These are phyloP conservation scores for Muscicapa adusta DNA, from an alignment of 2,113 vertebrate species.

Conservation along the genomic window DNA sequence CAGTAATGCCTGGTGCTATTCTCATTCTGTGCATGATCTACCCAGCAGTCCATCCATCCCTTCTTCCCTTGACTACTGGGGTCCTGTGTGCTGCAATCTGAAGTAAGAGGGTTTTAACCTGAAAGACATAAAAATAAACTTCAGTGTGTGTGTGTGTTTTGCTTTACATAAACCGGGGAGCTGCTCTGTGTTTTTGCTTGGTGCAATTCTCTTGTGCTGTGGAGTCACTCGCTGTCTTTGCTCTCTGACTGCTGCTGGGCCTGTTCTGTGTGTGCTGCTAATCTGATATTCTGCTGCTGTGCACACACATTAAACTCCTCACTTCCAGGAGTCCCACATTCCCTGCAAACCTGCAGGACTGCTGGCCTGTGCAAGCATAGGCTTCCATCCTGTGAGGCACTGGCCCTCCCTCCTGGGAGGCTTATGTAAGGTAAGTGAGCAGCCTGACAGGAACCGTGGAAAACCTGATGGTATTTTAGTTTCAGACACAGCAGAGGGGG, in stretches of 20 bases:
- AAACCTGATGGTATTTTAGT: not conserved
- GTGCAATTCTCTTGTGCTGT: not conserved
- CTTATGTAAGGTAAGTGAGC: slow-evolving; percentile 29
- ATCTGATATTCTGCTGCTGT: not conserved
- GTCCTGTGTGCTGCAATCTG: not conserved
- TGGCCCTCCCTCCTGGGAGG: not conserved
- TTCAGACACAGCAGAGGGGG: not conserved
- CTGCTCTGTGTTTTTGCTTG: not conserved
- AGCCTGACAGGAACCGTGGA: not conserved
- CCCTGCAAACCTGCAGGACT: not conserved
- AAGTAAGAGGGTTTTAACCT: not conserved
- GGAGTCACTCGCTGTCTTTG: rapidly evolving
- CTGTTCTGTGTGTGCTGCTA: not conserved
- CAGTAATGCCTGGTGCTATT: not conserved
- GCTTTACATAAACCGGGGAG: not conserved
- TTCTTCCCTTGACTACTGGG: not conserved
- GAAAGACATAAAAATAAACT: not conserved
- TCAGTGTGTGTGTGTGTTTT: not conserved
- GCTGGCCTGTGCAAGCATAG: not conserved
- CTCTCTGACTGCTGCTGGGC: not conserved
- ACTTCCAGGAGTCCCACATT: not conserved
- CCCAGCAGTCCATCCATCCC: not conserved
- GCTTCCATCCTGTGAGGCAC: not conserved
- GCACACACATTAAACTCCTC: not conserved
- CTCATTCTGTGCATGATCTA: not conserved